Evolutionary conservation across 2,113 vertebrate genomes (phyloP).

Genomic region (Erpornis zantholeuca): DNA sequence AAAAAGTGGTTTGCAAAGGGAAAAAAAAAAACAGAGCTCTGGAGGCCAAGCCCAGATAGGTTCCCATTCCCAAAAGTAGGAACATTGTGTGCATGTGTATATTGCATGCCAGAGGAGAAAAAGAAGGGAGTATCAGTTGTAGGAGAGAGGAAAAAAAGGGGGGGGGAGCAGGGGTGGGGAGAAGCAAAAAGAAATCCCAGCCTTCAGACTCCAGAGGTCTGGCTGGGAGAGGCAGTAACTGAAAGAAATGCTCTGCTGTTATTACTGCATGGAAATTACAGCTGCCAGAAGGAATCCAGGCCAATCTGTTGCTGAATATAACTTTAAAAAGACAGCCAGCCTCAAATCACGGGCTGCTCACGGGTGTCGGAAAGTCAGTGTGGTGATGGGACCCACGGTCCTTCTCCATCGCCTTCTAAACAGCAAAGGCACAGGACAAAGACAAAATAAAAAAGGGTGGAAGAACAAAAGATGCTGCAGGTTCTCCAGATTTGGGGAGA

Average conservation of each 20-base stretch:
- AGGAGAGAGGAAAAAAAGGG: background rate
- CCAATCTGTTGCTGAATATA: slow-evolving; percentile 26
- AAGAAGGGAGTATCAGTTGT: background rate
- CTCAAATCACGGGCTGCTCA: background rate
- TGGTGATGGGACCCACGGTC: accelerated
- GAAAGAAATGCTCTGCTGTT: slow-evolving; percentile 39
- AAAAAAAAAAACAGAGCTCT: background rate
- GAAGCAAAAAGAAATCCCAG: background rate
- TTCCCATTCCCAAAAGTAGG: background rate
- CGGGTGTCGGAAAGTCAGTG: accelerated
- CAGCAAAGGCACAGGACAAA: background rate
- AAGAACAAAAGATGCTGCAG: background rate
- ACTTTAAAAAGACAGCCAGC: slow-evolving; percentile 29
- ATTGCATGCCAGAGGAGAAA: background rate
- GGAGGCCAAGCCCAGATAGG: background rate
- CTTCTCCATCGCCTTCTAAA: background rate
- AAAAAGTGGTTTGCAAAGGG: background rate
- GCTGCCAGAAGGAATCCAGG: slow-evolving; percentile 38
- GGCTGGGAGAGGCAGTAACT: slow-evolving; percentile 21
- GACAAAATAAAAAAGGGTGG: background rate
- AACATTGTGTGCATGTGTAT: background rate
- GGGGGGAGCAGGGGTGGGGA: no score
- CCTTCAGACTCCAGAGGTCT: background rate
- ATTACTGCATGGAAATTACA: slow-evolving; percentile 60
- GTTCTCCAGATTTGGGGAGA: background rate